These are phyloP conservation scores for Choristoneura fumiferana DNA, from an alignment of 1,140 invertebrate genomes.

Conservation along the genomic window DNA sequence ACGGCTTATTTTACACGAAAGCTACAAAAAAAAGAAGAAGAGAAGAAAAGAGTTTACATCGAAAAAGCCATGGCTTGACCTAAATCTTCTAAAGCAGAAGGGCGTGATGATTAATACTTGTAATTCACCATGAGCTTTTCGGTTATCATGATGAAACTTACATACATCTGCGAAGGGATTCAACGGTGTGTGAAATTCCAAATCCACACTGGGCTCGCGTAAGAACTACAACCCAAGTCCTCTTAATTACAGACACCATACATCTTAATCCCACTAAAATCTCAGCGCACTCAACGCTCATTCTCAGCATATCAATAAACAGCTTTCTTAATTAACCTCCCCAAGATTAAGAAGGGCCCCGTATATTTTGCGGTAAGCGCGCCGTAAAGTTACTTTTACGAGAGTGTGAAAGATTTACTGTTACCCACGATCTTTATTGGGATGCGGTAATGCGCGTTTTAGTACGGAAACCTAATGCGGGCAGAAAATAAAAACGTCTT, in stretches of 20 bases:
- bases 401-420: constrained; percentile 16
- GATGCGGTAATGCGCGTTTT: constrained; percentile 18
- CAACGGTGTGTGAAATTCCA: no score
- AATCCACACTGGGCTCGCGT: no score
- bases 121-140: no score
- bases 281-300: constrained; percentile 7
- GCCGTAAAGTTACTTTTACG: constrained; percentile 18
- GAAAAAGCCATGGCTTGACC: no score
- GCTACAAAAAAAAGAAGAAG: no score
- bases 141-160: no score
- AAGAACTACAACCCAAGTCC: no score
- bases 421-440: constrained; percentile 15
- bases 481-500: constrained; percentile 15
- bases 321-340: constrained; percentile 13
- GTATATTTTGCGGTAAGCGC: constrained; percentile 19
- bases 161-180: no score
- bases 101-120: no score
- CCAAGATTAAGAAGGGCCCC: constrained; percentile 13
- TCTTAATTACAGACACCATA: not conserved
- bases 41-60: no score
- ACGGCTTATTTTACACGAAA: no score
- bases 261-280: constrained; percentile 1
- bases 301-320: constrained; percentile 15
- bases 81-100: no score
- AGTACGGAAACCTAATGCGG: constrained; percentile 12